These are phyloP conservation scores for Illadopsis cleaveri DNA, from an alignment of 2,113 vertebrate species.

Conservation along the genomic window DNA sequence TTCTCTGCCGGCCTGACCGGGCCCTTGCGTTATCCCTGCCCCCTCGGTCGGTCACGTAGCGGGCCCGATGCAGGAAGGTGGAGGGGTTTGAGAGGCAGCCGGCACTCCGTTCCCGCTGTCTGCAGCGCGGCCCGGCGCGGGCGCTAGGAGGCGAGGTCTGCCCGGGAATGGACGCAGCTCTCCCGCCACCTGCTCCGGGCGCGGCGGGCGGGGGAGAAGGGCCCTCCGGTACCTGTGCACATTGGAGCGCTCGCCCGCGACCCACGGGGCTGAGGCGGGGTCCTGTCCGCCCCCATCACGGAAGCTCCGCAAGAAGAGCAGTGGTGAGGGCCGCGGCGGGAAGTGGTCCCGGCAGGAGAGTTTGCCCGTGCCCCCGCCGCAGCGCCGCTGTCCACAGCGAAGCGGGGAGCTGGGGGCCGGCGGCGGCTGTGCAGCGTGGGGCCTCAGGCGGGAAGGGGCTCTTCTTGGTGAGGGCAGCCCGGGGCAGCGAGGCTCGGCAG, in stretches of 20 bases:
- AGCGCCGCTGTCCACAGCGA: not conserved
- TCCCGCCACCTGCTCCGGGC: slow-evolving; percentile 6
- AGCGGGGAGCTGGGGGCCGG: not conserved
- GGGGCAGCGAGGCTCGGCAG: not conserved
- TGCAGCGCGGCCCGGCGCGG: not conserved
- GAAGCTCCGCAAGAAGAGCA: not conserved
- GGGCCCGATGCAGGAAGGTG: not conserved
- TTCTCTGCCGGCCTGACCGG: not conserved
- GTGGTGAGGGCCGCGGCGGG: not conserved
- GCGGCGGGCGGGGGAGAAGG: not conserved
- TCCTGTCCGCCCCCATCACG: not conserved
- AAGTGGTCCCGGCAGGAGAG: not conserved
- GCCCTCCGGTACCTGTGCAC: not conserved
- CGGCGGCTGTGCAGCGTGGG: not conserved
- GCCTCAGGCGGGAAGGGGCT: accelerated
- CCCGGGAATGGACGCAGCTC: not conserved
- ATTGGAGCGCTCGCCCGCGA: too few relatives aligned
- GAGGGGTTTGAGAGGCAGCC: not conserved
- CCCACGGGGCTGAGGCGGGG: not conserved
- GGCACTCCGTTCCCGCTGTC: not conserved
- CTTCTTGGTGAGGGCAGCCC: not conserved
- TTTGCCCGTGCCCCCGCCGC: not conserved
- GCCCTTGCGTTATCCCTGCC: not conserved
- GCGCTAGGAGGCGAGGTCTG: slow-evolving; percentile 53
- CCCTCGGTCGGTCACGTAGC: not conserved